Conservation (phyloP, 2,113 vertebrate species). For the Poeciliopsis retropinna region DNA sequence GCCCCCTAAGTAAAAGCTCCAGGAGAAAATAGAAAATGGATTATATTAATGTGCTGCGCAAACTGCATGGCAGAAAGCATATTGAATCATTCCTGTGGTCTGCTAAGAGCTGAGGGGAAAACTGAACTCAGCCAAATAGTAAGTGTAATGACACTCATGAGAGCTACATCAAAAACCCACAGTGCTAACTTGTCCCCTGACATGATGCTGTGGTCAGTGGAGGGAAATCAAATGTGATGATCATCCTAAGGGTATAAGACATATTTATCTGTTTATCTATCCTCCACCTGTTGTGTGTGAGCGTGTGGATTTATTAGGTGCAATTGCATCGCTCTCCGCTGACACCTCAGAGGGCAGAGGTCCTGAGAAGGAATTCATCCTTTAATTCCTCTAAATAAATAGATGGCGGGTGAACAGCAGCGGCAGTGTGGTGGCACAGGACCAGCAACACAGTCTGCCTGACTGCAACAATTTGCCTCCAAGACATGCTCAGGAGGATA, state of each 20-base stretch:
- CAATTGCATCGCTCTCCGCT: slow-evolving; percentile 54
- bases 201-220: slow-evolving; percentile 16
- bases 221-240: slow-evolving; percentile 32
- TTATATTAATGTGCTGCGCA: slow-evolving; percentile 61
- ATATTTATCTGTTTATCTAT: slow-evolving; percentile 40
- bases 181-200: slow-evolving; percentile 15
- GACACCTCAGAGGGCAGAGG: slow-evolving; percentile 44
- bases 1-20: slow-evolving; percentile 63
- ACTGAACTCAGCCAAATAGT: slow-evolving; percentile 52
- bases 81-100: slow-evolving; percentile 61
- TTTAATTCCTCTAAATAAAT: slow-evolving; percentile 78
- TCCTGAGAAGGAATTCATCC: slow-evolving; percentile 59
- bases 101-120: slow-evolving; percentile 33
- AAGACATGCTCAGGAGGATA: slow-evolving; percentile 61
- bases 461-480: slow-evolving; percentile 55
- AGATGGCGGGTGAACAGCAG: slow-evolving; percentile 54
- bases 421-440: slow-evolving; percentile 42
- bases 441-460: slow-evolving; percentile 62
- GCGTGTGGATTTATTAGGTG: slow-evolving; percentile 20
- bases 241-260: slow-evolving; percentile 30
- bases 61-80: slow-evolving; percentile 58
- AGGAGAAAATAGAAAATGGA: slow-evolving; percentile 64
- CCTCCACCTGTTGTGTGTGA: slow-evolving; percentile 11
- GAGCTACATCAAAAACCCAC: slow-evolving; percentile 32
- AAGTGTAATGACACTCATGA: slow-evolving; percentile 52